These are phyloP conservation scores for Lasaia peninsularis DNA, from an alignment of 1,140 invertebrate species.

Conservation along the genomic window DNA sequence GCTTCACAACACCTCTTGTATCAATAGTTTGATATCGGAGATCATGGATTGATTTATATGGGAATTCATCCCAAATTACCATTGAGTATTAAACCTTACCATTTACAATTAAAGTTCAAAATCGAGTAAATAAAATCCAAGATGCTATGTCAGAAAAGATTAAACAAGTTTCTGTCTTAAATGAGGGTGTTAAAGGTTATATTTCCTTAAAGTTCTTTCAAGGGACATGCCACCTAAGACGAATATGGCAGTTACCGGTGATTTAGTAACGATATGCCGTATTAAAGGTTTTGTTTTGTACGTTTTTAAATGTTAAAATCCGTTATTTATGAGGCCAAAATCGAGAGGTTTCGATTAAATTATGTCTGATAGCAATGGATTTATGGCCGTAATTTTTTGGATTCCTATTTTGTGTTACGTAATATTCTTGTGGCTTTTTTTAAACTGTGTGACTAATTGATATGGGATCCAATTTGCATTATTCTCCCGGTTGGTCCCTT, in stretches of 20 bases:
- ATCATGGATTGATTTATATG: conserved; percentile 64
- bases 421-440: conserved; percentile 22
- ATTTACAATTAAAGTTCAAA: conserved; percentile 6
- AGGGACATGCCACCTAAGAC: conserved; percentile 61
- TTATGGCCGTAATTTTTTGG: conserved; percentile 48
- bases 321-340: conserved; percentile 68
- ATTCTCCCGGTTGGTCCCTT: conserved; percentile 5
- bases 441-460: conserved; percentile 32
- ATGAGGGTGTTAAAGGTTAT: conserved; percentile 11
- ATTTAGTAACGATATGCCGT: conserved; percentile 66
- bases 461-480: conserved; percentile 19
- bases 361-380: conserved; percentile 54
- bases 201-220: conserved; percentile 18
- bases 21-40: conserved; percentile 63
- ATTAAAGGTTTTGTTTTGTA: conserved; percentile 70
- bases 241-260: conserved; percentile 63
- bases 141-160: neutral
- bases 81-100: conserved; percentile 20
- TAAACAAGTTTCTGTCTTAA: conserved; percentile 19
- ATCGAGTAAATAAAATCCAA: neutral
- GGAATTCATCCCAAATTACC: conserved; percentile 30
- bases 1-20: conserved; percentile 60
- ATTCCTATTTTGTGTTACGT: conserved; percentile 42
- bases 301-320: conserved; percentile 69
- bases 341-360: conserved; percentile 68